Evolutionary conservation across 2,797 vertebrate species (phyloP).

Genomic region (Periophthalmus magnuspinnatus): DNA sequence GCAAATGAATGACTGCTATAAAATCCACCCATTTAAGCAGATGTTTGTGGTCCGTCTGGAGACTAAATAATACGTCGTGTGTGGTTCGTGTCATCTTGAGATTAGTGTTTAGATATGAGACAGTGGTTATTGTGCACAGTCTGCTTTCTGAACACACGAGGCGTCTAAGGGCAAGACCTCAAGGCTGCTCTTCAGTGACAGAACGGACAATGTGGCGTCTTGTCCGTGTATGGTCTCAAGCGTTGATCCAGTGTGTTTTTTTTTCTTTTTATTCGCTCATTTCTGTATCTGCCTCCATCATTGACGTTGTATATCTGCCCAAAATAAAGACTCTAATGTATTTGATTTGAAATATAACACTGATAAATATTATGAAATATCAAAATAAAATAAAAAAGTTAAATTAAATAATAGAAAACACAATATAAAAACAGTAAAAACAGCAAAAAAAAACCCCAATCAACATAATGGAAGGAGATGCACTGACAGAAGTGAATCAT

Average conservation of each 20-base stretch:
- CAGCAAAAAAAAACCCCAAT: too few relatives aligned
- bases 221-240: conserved; percentile 27
- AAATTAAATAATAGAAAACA: too few relatives aligned
- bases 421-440: too few relatives aligned
- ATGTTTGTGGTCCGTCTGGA: background rate
- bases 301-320: conserved; percentile 6
- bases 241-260: background rate
- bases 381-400: too few relatives aligned
- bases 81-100: conserved; percentile 25
- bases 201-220: conserved; percentile 20
- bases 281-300: conserved; percentile 27
- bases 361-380: too few relatives aligned
- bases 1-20: background rate
- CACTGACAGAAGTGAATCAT: too few relatives aligned
- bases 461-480: too few relatives aligned
- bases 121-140: conserved; percentile 38
- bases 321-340: background rate
- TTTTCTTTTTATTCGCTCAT: conserved; percentile 19
- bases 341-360: background rate
- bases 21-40: background rate
- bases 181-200: conserved; percentile 27
- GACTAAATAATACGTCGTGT: background rate
- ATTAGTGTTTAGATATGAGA: conserved; percentile 22
- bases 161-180: conserved; percentile 45
- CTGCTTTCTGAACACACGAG: conserved; percentile 49